These are phyloP conservation scores for Semicossyphus pulcher DNA, from an alignment of 2,113 vertebrate genomes.

Conservation along the genomic window DNA sequence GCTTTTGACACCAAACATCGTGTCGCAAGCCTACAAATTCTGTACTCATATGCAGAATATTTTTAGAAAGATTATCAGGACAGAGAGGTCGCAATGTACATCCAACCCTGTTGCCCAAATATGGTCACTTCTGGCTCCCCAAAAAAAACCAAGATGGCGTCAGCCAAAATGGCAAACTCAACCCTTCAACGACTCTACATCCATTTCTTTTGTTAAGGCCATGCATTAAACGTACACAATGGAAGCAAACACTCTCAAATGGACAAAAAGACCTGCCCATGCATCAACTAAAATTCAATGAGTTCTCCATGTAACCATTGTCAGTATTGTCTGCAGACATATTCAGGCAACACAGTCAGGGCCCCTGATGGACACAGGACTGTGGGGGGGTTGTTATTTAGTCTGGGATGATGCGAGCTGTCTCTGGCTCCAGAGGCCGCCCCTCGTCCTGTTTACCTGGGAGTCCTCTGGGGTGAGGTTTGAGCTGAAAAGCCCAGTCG, in stretches of 20 bases:
- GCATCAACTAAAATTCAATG: constrained; percentile 29
- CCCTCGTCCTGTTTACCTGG: constrained; percentile 78
- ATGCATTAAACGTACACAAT: neutral
- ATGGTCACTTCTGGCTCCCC: too few species aligned
- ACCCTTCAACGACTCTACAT: neutral
- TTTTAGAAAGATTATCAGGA: too few species aligned
- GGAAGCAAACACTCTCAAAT: too few species aligned
- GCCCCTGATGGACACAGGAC: constrained; percentile 41
- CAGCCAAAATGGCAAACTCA: too few species aligned
- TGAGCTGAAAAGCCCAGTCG: constrained; percentile 80
- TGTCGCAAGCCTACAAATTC: too few species aligned
- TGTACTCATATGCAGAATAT: too few species aligned
- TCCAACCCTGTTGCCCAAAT: too few species aligned
- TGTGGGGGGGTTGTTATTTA: constrained; percentile 65
- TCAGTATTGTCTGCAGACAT: constrained; percentile 46
- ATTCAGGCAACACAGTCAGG: constrained; percentile 19
- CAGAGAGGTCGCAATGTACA: too few species aligned
- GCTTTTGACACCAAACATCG: too few species aligned
- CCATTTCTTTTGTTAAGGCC: neutral
- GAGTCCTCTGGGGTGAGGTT: constrained; percentile 78
- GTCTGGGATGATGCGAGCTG: constrained; percentile 65
- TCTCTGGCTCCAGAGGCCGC: constrained; percentile 69
- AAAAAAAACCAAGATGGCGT: too few species aligned
- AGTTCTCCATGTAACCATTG: constrained; percentile 49
- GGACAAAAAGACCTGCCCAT: constrained; percentile 38